These are phyloP conservation scores for Philotrypesis tridentata DNA, from an alignment of 1,140 invertebrate genomes.

Conservation along the genomic window DNA sequence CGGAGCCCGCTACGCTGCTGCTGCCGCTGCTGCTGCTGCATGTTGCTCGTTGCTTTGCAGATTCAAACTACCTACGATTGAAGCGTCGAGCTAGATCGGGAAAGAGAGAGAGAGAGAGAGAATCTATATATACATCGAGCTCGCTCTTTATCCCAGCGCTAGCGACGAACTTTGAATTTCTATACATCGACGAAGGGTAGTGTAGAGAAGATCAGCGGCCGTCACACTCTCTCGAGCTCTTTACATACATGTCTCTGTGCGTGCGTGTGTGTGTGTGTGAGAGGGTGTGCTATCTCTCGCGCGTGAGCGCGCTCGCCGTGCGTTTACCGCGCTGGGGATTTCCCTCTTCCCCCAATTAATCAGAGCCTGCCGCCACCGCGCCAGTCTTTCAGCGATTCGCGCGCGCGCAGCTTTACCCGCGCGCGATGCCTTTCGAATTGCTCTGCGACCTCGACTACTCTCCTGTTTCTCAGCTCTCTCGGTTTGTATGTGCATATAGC, in stretches of 20 bases:
- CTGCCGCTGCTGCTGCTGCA: constrained; percentile 36
- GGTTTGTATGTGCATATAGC: neutral
- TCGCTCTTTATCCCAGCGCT: neutral
- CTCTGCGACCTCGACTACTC: too few relatives aligned
- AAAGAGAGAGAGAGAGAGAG: constrained; percentile 37
- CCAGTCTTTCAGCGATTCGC: neutral
- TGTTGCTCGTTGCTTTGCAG: constrained; percentile 44
- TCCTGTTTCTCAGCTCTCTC: too few relatives aligned
- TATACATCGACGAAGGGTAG: neutral
- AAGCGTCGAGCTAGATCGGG: too few relatives aligned
- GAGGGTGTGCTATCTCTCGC: constrained; percentile 6
- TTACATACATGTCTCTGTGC: too few relatives aligned
- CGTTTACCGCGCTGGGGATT: neutral
- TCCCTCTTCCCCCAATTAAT: constrained; percentile 18
- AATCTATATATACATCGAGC: too few relatives aligned
- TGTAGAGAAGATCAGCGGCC: neutral
- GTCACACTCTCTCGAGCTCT: too few relatives aligned
- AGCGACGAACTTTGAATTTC: neutral
- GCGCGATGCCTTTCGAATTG: neutral
- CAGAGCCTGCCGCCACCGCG: neutral
- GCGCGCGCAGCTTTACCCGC: neutral
- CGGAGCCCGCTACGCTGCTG: too few relatives aligned
- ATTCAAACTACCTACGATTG: constrained; percentile 54
- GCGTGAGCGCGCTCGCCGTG: neutral
- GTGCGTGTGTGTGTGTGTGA: too few relatives aligned